Conservation (phyloP, 2,888 invertebrate species). For the Drosophila rubida region DNA sequence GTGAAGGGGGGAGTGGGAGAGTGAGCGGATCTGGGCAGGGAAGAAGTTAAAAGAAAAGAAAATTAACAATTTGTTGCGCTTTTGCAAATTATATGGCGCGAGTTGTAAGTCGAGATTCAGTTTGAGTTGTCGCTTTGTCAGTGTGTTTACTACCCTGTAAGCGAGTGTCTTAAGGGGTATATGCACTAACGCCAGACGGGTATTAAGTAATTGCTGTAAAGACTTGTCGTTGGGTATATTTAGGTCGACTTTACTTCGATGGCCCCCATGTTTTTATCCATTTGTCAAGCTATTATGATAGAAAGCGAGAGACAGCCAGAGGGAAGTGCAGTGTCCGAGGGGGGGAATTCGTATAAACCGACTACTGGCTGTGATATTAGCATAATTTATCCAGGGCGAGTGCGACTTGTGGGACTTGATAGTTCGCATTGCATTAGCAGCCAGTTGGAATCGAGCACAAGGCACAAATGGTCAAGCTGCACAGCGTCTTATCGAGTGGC, state of each 20-base stretch:
- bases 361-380: slow-evolving; percentile 61
- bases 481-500: slow-evolving; percentile 60
- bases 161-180: not conserved
- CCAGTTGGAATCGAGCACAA: slow-evolving; percentile 24
- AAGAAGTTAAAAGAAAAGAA: slow-evolving; percentile 60
- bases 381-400: slow-evolving; percentile 70
- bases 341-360: slow-evolving; percentile 20
- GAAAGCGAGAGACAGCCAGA: slow-evolving; percentile 16
- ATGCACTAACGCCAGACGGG: not conserved
- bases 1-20: slow-evolving; percentile 10
- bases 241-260: not conserved
- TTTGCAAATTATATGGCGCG: slow-evolving; percentile 66
- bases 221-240: slow-evolving; percentile 8
- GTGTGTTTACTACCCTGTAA: slow-evolving; percentile 31
- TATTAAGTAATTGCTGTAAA: not conserved
- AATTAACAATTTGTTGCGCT: slow-evolving; percentile 80
- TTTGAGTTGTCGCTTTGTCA: slow-evolving; percentile 28
- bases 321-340: not conserved
- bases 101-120: slow-evolving; percentile 42
- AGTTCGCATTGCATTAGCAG: slow-evolving; percentile 43
- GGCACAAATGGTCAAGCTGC: slow-evolving; percentile 35
- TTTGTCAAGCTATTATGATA: slow-evolving; percentile 66
- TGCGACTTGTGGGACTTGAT: slow-evolving; percentile 43
- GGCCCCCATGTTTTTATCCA: slow-evolving; percentile 46
- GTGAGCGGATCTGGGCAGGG: slow-evolving; percentile 15